Base-by-base conservation (phyloP, 2,888 invertebrate genomes). In the Eilema caniola region DNA sequence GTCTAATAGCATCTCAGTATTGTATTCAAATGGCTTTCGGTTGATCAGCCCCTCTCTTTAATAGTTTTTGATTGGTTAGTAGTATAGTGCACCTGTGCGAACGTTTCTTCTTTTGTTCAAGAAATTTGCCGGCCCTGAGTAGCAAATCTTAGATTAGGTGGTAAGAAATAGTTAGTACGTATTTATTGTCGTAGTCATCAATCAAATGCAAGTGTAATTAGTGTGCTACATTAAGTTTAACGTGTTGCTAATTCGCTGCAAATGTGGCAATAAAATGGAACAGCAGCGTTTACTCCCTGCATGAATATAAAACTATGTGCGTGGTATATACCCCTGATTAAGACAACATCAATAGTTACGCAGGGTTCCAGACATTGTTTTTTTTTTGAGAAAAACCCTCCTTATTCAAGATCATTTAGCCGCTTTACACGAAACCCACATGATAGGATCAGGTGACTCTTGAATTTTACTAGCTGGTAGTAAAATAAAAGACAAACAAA, bases 171-270 rank as follows among this genome's bases (percentile, higher is more conserved):
- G 20, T 5, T 7, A 20, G 20, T 53, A 53, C 53, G n/a, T 53
- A 53, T n/a, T 20, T n/a, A 53, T 10, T 53, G 20, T 53, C 10
- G 53, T 2, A n/a, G 7, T n/a, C 20, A 10, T 53, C 53, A 53
- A 53, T 53, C 53, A 53, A 53, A 53, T n/a, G 53, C 53, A 10
- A 53, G 53, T 53, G n/a, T 53, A 53, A 53, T 53, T 53, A 53
- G 53, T n/a, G 53, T 20, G n/a, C 53, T 53, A 1, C 53, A 53
- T 53, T n/a, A 53, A 53, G n/a, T 53, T 53, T 53, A 53, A 53
- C 20, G 53, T 53, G 20, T 53, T 53, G 53, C 53, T 53, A 53
- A 53, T 53, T 53, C 53, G 53, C 53, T 53, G 53, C n/a, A 53
- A 53, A 53, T 53, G 53, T 1, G 53, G n/a, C 20, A n/a, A n/a